Percentiles rank a stretch among this genome's conserved stretches.
Conservation (phyloP, 2,797 vertebrate species). For the Naso thynnoides region DNA sequence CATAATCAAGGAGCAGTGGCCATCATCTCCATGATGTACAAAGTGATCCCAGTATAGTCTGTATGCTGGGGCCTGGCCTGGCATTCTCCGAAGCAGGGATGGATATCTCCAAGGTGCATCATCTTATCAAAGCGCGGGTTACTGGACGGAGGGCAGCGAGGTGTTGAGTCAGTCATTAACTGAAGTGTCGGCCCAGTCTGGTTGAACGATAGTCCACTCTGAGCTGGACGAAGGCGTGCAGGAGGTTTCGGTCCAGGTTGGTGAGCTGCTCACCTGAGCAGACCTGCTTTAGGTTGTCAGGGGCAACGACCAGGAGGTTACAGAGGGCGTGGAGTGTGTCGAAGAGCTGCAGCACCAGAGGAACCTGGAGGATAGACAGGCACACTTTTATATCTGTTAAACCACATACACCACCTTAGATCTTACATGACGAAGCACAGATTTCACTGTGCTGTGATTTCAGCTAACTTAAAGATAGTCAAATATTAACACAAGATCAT, state of each 20-base stretch:
- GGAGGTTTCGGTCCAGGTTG: conserved; percentile 97
- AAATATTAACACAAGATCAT: no score
- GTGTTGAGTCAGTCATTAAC: conserved; percentile 85
- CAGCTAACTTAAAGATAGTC: no score
- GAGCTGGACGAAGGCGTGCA: conserved; percentile 98
- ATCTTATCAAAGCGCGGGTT: conserved; percentile 63
- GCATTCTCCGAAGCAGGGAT: conserved; percentile 53
- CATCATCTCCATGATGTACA: conserved; percentile 51
- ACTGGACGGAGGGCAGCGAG: conserved; percentile 73
- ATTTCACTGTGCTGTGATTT: not conserved
- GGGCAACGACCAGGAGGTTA: conserved; percentile 98
- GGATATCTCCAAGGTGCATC: conserved; percentile 68
- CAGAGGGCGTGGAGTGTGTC: conserved; percentile 98
- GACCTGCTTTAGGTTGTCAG: conserved; percentile 99
- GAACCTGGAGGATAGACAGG: conserved; percentile 85
- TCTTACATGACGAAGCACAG: not conserved
- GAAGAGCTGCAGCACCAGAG: conserved; percentile 97
- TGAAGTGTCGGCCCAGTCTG: conserved; percentile 97
- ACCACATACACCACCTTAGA: not conserved
- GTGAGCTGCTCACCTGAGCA: conserved; percentile 99
- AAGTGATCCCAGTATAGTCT: conserved; percentile 57
- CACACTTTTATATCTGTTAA: conserved; percentile 1
- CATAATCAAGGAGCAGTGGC: conserved; percentile 63
- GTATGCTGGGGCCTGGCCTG: conserved; percentile 32
- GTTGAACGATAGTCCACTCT: conserved; percentile 96